Evolutionary conservation across 2,113 vertebrate species (phyloP).

Genomic region (Heterocephalus glaber): DNA sequence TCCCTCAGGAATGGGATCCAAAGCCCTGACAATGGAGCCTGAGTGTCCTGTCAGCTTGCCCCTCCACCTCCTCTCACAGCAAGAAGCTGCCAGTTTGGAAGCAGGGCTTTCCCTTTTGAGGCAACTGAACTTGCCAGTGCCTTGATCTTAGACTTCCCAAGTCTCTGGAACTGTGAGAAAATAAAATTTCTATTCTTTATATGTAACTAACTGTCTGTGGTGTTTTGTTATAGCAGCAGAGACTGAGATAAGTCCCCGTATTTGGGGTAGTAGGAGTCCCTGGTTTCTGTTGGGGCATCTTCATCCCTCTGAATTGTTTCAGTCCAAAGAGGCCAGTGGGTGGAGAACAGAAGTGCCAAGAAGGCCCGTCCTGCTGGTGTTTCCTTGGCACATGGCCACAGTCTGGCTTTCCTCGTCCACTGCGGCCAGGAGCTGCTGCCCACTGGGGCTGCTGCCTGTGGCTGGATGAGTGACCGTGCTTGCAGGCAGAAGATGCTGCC

Average conservation of each 20-base stretch:
- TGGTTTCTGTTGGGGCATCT: not conserved
- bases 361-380: not conserved
- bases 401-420: not conserved
- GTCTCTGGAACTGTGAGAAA: not conserved
- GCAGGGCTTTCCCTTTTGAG: not conserved
- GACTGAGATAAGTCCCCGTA: not conserved
- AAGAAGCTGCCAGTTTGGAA: not conserved
- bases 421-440: not conserved
- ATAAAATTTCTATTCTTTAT: not conserved
- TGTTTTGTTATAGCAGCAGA: not conserved
- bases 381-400: fast-evolving
- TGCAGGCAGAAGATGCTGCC: not conserved
- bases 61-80: not conserved
- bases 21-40: too few species aligned
- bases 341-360: not conserved
- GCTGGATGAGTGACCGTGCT: not conserved
- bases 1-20: not conserved
- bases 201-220: too few species aligned
- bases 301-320: not conserved
- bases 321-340: not conserved
- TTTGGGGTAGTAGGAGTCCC: not conserved
- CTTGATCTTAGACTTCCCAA: not conserved
- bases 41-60: not conserved
- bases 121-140: too few species aligned
- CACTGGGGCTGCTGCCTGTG: not conserved